phyloP scores from a whole-genome alignment of 2,113 vertebrate genomes.

The Elachura formosa region DNA sequence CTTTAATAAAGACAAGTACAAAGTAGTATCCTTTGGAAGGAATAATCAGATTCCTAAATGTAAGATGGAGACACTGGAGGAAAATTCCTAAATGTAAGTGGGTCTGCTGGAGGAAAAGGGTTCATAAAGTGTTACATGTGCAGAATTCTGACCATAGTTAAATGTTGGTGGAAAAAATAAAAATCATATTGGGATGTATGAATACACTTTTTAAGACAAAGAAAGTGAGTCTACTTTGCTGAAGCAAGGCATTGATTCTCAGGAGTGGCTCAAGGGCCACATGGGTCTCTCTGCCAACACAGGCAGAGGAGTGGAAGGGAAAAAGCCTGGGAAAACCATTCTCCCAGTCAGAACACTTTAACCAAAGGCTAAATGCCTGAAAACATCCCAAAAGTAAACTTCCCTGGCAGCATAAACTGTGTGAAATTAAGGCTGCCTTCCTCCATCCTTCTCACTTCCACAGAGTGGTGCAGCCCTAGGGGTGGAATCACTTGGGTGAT shows the following conservation, averaged over 20 bases:
- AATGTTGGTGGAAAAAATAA: not conserved
- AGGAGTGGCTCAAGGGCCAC: not conserved
- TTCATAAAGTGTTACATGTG: not conserved
- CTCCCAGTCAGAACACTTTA: not conserved
- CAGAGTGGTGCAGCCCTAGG: rapidly evolving
- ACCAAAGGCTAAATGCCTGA: not conserved
- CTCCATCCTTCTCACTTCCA: not conserved
- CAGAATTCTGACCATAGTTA: not conserved
- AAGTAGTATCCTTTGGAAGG: not conserved
- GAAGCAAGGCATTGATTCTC: not conserved
- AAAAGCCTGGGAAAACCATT: not conserved
- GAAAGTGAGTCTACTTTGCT: not conserved
- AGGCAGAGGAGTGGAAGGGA: not conserved
- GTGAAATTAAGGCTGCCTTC: not conserved
- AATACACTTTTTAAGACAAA: not conserved
- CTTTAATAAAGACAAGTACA: not conserved
- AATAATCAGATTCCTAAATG: not conserved
- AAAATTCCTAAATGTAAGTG: not conserved
- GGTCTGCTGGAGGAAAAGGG: not conserved
- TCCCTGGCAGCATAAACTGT: not conserved
- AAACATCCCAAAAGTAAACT: not conserved
- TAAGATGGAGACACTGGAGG: too few relatives aligned
- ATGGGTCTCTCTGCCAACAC: not conserved
- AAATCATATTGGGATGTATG: not conserved
- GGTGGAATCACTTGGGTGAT: not conserved